Conservation (phyloP, 2,797 vertebrate genomes). For the Phrynocephalus guinanensis region DNA sequence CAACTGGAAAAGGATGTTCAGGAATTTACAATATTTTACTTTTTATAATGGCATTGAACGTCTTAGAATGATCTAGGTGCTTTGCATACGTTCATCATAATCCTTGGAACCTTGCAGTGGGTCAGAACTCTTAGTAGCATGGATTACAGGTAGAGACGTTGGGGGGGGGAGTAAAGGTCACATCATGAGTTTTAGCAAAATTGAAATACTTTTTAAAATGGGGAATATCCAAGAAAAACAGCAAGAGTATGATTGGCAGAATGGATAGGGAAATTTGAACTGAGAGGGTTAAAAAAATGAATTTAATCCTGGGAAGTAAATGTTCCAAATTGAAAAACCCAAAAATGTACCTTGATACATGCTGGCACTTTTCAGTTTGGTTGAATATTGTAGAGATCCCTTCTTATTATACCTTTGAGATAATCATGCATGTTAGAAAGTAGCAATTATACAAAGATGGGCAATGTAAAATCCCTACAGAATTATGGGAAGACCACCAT, state of each 20-base stretch:
- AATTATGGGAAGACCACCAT: too few relatives aligned
- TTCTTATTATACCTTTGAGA: too few relatives aligned
- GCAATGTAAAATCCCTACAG: too few relatives aligned
- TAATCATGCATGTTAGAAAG: too few relatives aligned
- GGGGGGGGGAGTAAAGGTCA: neutral
- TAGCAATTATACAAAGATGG: too few relatives aligned
- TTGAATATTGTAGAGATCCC: too few relatives aligned
- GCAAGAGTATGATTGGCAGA: neutral
- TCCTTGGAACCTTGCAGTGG: neutral
- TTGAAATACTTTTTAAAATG: neutral
- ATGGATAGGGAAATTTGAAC: neutral
- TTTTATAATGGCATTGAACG: neutral
- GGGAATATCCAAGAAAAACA: neutral
- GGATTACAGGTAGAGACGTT: neutral
- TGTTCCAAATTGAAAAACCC: too few relatives aligned
- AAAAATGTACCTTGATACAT: too few relatives aligned
- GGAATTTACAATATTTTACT: neutral
- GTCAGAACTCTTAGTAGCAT: neutral
- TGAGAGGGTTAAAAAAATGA: neutral
- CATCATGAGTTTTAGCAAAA: neutral
- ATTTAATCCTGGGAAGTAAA: neutral
- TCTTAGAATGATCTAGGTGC: neutral
- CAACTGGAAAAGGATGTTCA: neutral
- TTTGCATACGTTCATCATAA: neutral
- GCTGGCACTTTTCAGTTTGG: too few relatives aligned